Base-by-base conservation (phyloP, 2,888 invertebrate species). In the Fragum fragum region DNA sequence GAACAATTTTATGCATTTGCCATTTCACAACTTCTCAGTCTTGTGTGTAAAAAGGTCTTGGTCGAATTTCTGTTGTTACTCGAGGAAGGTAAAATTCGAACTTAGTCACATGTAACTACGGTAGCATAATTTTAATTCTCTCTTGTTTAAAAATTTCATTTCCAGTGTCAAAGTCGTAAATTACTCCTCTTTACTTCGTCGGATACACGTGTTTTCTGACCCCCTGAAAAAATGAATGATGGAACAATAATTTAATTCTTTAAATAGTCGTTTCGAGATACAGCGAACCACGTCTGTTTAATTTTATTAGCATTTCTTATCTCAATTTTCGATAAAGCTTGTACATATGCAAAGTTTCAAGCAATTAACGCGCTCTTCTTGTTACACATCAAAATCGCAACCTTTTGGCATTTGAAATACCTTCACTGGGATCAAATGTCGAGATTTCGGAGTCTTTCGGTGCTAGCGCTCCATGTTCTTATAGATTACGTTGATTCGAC, bases 401-500 rank as follows among this genome's bases (percentile, higher is more conserved):
- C 73, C 73, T 73, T 61, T 57, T 57, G 59, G 52, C 57, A 61
- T 61, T 39, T 26, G 39, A n/a, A 59, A 59, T 73, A 61, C 59
- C 59, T 73, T 61, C 73, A 61, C 59, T 23, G 26, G 36, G 52
- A 53, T 70, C 32, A 23, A 18, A 32, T 66, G 26, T 36, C 36
- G 28, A 18, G 36, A 26, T 72, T 68, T 55, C 29, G 26, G 73
- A 72, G 72, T 66, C 23, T 66, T 52, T 68, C 7, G 53, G 77
- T 78, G 63, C 77, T 39, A 21, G 36, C n/a, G 36, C 42, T 52
- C 36, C n/a, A 72, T 74, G 79, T 73, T 74, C 69, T 32, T 1
- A 69, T 32, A 73, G 79, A 79, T 79, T 70, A 71, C 28, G 61
- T 18, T 21, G 32, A 70, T 61, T 52, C 61, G 74, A 74, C 79